These are phyloP conservation scores for Lethocerus indicus DNA, from an alignment of 1,140 invertebrate genomes.

Conservation along the genomic window DNA sequence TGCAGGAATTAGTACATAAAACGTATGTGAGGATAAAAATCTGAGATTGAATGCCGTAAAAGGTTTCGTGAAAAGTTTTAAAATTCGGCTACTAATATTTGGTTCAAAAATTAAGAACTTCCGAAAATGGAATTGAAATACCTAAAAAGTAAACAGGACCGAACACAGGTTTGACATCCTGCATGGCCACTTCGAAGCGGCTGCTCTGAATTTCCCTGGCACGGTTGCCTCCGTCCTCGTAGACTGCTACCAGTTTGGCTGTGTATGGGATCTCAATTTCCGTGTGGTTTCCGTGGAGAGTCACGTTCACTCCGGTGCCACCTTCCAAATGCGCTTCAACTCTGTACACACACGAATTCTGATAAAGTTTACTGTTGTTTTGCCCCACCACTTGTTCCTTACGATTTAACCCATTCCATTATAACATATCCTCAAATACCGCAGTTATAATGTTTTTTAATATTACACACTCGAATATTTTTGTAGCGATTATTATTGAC, in stretches of 20 bases:
- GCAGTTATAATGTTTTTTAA: too few relatives aligned
- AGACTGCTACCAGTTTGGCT: slow-evolving; percentile 47
- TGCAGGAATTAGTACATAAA: not conserved
- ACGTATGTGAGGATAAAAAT: too few relatives aligned
- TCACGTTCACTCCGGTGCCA: slow-evolving; percentile 62
- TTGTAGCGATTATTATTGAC: too few relatives aligned
- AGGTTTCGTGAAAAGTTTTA: too few relatives aligned
- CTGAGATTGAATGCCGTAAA: too few relatives aligned
- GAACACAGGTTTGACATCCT: slow-evolving; percentile 43
- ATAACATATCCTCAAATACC: too few relatives aligned
- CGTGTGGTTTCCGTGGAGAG: slow-evolving; percentile 48
- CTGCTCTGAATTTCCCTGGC: slow-evolving; percentile 33
- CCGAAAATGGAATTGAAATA: not conserved
- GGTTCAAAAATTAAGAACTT: not conserved
- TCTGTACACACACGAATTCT: too few relatives aligned
- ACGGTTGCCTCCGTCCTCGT: slow-evolving; percentile 37
- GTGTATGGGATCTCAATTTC: slow-evolving; percentile 52
- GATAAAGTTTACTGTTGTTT: too few relatives aligned
- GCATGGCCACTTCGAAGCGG: slow-evolving; percentile 38
- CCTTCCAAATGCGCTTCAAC: slow-evolving; percentile 43
- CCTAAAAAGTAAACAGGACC: slow-evolving; percentile 50
- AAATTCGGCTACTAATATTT: not conserved
- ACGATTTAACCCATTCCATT: too few relatives aligned
- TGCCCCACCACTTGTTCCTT: too few relatives aligned
- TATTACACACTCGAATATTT: too few relatives aligned